Percentiles rank a stretch among this genome's conserved stretches.
These are phyloP conservation scores for Xanthostigma xanthostigma DNA, from an alignment of 2,888 invertebrate genomes.

Conservation along the genomic window DNA sequence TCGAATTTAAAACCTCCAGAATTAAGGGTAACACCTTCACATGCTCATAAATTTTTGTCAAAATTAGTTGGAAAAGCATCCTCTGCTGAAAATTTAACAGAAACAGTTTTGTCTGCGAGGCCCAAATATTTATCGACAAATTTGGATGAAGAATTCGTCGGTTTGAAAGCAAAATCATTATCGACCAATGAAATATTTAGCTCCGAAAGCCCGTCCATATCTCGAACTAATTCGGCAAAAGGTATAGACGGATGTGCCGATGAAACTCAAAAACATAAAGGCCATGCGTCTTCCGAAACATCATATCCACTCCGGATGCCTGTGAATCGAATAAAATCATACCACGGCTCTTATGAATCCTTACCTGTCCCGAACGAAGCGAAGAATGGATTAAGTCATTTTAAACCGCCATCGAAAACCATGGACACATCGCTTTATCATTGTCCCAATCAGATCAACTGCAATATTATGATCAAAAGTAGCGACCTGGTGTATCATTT, in stretches of 20 bases:
- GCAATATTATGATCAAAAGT: constrained; percentile 19
- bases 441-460: constrained; percentile 22
- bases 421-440: constrained; percentile 16
- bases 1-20: constrained; percentile 21
- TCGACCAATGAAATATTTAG: constrained; percentile 32
- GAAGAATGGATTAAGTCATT: constrained; percentile 5
- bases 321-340: constrained; percentile 19
- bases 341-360: constrained; percentile 24
- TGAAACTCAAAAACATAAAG: constrained; percentile 12
- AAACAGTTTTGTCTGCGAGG: constrained; percentile 16
- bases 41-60: constrained; percentile 33
- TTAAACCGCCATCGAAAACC: constrained; percentile 2
- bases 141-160: constrained; percentile 15
- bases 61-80: constrained; percentile 32
- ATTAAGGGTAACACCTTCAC: constrained; percentile 25
- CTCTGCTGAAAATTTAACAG: constrained; percentile 32
- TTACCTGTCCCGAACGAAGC: constrained; percentile 13
- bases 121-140: constrained; percentile 9
- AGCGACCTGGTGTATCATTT: constrained; percentile 20
- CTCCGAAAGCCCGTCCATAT: constrained; percentile 16
- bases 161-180: constrained; percentile 27
- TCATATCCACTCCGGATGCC: constrained; percentile 11
- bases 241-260: constrained; percentile 15
- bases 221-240: constrained; percentile 15
- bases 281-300: constrained; percentile 10